Conservation (phyloP, 2,888 invertebrate species). For the Caradrina clavipalpis region DNA sequence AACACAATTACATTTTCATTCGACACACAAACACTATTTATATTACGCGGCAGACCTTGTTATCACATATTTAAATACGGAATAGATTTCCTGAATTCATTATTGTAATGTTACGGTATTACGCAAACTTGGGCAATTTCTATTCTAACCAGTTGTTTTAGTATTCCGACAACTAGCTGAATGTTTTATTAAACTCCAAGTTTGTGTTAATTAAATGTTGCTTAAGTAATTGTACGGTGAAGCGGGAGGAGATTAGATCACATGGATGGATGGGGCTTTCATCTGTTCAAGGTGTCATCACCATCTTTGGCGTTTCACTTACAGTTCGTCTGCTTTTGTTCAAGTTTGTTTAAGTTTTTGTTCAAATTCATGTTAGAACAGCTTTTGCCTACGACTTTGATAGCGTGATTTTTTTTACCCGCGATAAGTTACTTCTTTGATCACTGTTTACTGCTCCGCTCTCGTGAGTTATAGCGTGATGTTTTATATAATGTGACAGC, state of each 20-base stretch:
- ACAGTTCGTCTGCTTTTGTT: not conserved
- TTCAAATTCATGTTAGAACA: no score
- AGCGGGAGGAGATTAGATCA: conserved; percentile 13
- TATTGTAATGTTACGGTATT: conserved; percentile 17
- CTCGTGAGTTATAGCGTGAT: no score
- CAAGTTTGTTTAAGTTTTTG: not conserved
- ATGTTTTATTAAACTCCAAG: conserved; percentile 46
- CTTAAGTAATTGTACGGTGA: conserved; percentile 39
- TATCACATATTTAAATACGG: not conserved
- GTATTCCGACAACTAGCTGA: conserved; percentile 26
- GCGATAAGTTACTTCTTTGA: no score
- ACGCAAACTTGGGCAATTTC: conserved; percentile 51
- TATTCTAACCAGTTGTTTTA: conserved; percentile 47
- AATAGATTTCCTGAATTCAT: not conserved
- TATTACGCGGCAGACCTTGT: not conserved
- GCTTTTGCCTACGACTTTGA: no score
- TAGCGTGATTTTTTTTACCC: no score
- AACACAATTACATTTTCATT: no score
- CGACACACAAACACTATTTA: no score
- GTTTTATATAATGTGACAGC: no score
- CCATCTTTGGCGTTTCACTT: not conserved
- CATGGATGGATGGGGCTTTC: conserved; percentile 9
- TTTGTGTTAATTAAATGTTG: conserved; percentile 51
- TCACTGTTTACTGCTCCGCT: no score
- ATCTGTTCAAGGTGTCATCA: conserved; percentile 6